phyloP scores from a whole-genome alignment of 2,888 invertebrate genomes.

The Chironomus riparius region DNA sequence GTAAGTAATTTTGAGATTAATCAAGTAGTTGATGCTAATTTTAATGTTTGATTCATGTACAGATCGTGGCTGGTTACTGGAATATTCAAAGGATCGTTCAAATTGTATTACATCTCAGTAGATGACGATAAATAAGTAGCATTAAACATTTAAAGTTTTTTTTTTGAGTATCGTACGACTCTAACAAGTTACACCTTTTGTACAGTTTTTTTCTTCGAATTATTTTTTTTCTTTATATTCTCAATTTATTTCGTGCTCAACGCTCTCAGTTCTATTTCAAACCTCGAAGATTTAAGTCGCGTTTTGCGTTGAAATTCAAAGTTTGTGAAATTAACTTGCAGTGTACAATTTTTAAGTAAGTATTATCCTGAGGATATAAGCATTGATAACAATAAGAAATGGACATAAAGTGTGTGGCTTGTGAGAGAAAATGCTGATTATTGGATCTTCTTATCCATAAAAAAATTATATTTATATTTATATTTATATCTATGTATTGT shows the following conservation, averaged over 20 bases:
- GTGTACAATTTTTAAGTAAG: neutral
- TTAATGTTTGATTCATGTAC: constrained; percentile 27
- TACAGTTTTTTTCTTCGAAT: neutral
- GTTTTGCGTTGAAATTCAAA: neutral
- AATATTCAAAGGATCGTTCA: constrained; percentile 37
- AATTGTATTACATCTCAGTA: constrained; percentile 33
- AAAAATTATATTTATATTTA: no score
- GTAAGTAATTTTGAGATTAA: constrained; percentile 31
- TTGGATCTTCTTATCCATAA: no score
- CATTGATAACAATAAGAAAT: no score
- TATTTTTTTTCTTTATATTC: neutral
- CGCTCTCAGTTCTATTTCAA: neutral
- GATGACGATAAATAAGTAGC: neutral
- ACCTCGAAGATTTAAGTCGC: neutral
- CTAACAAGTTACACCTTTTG: neutral
- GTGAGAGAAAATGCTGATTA: no score
- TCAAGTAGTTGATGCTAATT: constrained; percentile 2
- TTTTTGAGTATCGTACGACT: neutral
- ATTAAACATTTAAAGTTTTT: neutral
- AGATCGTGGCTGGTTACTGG: constrained; percentile 41
- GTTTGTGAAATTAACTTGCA: neutral
- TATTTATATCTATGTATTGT: no score
- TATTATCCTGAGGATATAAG: neutral
- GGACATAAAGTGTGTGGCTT: no score
- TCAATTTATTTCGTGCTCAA: neutral